Conservation (phyloP, 64 coral and sea anemone genomes). For the Montipora efflorescens region DNA sequence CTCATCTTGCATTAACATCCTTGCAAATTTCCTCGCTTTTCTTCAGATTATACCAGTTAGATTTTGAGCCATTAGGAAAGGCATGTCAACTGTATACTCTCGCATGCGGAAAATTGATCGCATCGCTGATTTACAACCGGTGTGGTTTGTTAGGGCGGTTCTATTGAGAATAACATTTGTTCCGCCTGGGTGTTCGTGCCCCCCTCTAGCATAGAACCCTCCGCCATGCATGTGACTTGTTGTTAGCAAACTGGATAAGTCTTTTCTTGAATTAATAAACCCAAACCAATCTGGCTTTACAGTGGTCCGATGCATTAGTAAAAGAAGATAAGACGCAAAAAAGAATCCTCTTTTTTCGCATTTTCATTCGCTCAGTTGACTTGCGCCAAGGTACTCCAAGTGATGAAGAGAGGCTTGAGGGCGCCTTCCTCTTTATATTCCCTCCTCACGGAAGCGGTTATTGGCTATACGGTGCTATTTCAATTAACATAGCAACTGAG, state of each 20-base stretch:
- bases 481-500: not conserved
- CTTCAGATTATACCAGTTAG: not conserved
- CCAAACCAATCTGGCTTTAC: too few species aligned
- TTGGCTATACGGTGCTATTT: not conserved
- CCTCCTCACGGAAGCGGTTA: not conserved
- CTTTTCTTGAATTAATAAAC: too few species aligned
- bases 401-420: not conserved
- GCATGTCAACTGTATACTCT: not conserved
- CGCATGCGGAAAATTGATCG: not conserved
- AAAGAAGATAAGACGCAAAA: not conserved
- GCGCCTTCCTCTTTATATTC: not conserved
- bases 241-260: too few species aligned
- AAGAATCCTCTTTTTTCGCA: not conserved
- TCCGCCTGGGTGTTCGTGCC: not conserved
- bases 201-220: not conserved
- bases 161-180: not conserved
- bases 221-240: too few species aligned
- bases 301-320: not conserved
- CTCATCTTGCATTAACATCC: not conserved
- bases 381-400: not conserved
- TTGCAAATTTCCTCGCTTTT: not conserved
- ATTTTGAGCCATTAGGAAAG: not conserved
- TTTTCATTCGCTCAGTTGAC: not conserved
- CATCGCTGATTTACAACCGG: not conserved
- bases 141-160: not conserved